phyloP scores from a whole-genome alignment of 1,140 invertebrate genomes.

The Megathymus violae region DNA sequence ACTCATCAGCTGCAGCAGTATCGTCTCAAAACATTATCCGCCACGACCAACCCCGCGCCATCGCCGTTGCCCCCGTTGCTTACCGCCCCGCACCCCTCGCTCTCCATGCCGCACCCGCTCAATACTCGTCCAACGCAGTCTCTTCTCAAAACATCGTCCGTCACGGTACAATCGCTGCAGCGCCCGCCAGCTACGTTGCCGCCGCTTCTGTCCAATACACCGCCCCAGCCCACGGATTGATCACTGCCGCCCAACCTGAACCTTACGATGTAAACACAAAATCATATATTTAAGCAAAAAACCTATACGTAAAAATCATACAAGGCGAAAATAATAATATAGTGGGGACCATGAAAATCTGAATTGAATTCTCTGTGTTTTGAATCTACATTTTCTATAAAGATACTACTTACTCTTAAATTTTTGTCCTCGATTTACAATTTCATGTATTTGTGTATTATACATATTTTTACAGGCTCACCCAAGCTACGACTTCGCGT shows the following conservation, averaged over 20 bases:
- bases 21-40: slow-evolving; percentile 36
- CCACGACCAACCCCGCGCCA: slow-evolving; percentile 30
- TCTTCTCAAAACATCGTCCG: slow-evolving; percentile 47
- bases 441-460: too few relatives aligned
- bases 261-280: slow-evolving; percentile 5
- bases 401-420: too few relatives aligned
- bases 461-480: slow-evolving; percentile 52
- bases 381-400: too few relatives aligned
- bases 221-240: slow-evolving; percentile 13
- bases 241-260: slow-evolving; percentile 11
- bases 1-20: slow-evolving; percentile 50
- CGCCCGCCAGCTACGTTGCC: slow-evolving; percentile 42
- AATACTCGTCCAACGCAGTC: slow-evolving; percentile 30
- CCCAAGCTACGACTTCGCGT: slow-evolving; percentile 69
- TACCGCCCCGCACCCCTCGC: too few relatives aligned
- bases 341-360: too few relatives aligned
- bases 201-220: slow-evolving; percentile 66
- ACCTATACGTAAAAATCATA: too few relatives aligned
- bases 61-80: slow-evolving; percentile 19
- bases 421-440: too few relatives aligned
- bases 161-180: slow-evolving; percentile 38
- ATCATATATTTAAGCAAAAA: too few relatives aligned
- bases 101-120: neutral
- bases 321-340: too few relatives aligned
- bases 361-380: too few relatives aligned